Conservation (phyloP, 2,888 invertebrate species). For the Lasioglossum morio region DNA sequence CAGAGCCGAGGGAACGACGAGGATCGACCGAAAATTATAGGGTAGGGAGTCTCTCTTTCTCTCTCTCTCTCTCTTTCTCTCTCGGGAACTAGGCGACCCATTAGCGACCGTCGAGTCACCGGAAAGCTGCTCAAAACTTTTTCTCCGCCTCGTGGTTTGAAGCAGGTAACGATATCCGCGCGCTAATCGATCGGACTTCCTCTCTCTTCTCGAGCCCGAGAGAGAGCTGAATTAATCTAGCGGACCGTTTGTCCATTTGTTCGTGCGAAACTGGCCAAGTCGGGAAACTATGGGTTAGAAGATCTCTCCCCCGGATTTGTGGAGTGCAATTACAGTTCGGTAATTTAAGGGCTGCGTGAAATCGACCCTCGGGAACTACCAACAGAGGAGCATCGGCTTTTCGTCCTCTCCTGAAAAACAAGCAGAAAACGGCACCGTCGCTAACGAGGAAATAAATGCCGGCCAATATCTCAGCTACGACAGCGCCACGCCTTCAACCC, state of each 20-base stretch:
- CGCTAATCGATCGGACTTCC: conserved; percentile 40
- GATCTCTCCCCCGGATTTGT: not conserved
- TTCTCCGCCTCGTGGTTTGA: not conserved
- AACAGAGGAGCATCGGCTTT: conserved; percentile 17
- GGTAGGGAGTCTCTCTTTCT: not conserved
- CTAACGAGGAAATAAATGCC: conserved; percentile 75
- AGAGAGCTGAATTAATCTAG: conserved; percentile 5
- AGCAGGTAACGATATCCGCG: conserved; percentile 13
- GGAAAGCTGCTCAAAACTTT: conserved; percentile 20
- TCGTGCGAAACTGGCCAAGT: not conserved
- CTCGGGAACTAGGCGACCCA: conserved; percentile 13
- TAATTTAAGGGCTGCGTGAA: conserved; percentile 17
- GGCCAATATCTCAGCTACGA: conserved; percentile 73
- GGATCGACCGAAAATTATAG: conserved; percentile 33
- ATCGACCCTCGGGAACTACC: conserved; percentile 21
- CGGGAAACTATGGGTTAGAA: not conserved
- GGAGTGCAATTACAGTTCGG: conserved; percentile 4
- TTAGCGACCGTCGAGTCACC: not conserved
- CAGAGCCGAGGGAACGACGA: not conserved
- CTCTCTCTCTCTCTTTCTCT: not conserved
- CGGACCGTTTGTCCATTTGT: not conserved
- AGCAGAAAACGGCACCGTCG: conserved; percentile 16
- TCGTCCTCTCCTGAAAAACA: conserved; percentile 40
- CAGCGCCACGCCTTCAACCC: conserved; percentile 62
- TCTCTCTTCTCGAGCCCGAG: not conserved